Base-by-base conservation (phyloP, 1,140 invertebrate species). In the Cardiocondyla obscurior region DNA sequence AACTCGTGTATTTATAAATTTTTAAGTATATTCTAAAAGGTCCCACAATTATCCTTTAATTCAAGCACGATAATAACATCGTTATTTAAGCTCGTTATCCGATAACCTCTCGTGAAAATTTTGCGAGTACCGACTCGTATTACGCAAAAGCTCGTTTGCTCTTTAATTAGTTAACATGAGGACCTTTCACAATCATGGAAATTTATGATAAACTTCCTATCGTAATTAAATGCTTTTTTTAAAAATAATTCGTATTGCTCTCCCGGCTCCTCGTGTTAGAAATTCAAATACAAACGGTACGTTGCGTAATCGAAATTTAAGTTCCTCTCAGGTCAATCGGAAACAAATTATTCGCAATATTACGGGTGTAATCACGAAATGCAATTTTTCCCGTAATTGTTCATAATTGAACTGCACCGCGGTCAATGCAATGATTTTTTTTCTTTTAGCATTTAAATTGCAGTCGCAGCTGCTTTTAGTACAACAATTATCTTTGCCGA, bases 291-390 rank as follows among this genome's bases (percentile, higher is more conserved):
- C 36, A n/a, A 14, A 19, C n/a, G 22, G 19, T 2, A 12, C 14
- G 25, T 14, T 39, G 16, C 55, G 30, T 5, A 62, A 62, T 74
- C 42, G 16, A 44, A 70, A 64, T 77, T 67, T 36, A 44, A 55
- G 25, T 25, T 55, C 46, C 33, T 46, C 14, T 44, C 14, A n/a
- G 33, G 16, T 44, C 77, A 64, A 86, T 86, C 51, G 60, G 49
- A 86, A 86, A 85, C 84, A 82, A 85, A 30, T 82, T 86, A 82
- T 82, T 73, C 55, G 57, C 55, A 64, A n/a, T 67, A 65, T 86
- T 74, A 73, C 33, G 14, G 49, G 25, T 39, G 64, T 57, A 85
- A 86, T 82, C 82, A 53, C 84, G 4, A 57, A 70, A 57, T 70
- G 30, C 53, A 49, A 76, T 86, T 86, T 69, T n/a, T 19, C 12